A percentile compares a stretch with the other conserved stretches of the same genome.
These are phyloP conservation scores for Epinotia nisella DNA, from an alignment of 2,888 invertebrate genomes.

Conservation along the genomic window DNA sequence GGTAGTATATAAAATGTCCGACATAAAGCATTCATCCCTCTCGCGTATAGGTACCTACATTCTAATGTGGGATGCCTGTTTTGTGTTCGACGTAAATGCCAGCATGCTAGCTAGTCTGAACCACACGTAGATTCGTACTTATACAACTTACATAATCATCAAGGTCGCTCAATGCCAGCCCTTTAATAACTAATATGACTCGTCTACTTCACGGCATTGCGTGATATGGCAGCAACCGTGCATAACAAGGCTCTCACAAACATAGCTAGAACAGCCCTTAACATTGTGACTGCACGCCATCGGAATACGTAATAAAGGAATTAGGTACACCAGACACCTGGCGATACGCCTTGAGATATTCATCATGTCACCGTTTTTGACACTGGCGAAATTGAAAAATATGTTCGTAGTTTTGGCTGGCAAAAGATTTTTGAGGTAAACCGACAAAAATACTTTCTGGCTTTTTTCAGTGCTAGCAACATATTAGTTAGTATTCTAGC, in stretches of 20 bases:
- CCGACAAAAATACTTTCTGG: not conserved
- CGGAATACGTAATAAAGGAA: conserved; percentile 32
- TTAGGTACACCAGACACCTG: conserved; percentile 24
- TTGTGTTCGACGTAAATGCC: too few species aligned
- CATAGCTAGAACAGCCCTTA: conserved; percentile 18
- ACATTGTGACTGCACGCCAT: conserved; percentile 28
- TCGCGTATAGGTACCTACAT: too few species aligned
- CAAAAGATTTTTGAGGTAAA: not conserved
- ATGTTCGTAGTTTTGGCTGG: not conserved
- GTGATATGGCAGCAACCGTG: conserved; percentile 34
- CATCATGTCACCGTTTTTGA: conserved; percentile 19
- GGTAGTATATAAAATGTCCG: too few species aligned
- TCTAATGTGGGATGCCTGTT: too few species aligned
- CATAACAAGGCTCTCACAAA: conserved; percentile 11
- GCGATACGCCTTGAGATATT: conserved; percentile 15
- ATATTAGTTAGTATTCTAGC: not conserved
- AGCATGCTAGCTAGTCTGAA: too few species aligned
- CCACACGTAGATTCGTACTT: not conserved
- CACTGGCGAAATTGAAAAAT: conserved; percentile 20
- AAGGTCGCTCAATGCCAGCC: conserved; percentile 3
- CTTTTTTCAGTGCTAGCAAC: not conserved
- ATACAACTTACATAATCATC: not conserved
- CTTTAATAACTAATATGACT: conserved; percentile 27
- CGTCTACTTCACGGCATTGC: conserved; percentile 27
- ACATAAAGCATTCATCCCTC: too few species aligned